Percentiles rank a stretch among this genome's conserved stretches.
phyloP scores from a whole-genome alignment of 2,888 invertebrate genomes.

The Entomobrya proxima region DNA sequence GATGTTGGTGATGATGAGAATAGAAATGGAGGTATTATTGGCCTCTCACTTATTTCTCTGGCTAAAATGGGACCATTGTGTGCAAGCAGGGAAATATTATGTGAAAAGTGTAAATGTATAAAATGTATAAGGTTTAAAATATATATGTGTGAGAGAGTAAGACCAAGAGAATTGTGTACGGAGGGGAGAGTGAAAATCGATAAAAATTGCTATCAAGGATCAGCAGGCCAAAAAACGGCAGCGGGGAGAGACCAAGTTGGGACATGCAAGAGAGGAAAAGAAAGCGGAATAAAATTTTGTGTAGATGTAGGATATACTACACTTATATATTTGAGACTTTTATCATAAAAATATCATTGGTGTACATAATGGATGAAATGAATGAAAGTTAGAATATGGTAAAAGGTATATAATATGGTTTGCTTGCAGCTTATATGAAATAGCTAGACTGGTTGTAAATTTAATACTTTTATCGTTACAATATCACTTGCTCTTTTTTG shows the following conservation, averaged over 20 bases:
- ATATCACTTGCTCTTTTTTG: background rate
- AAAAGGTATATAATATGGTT: background rate
- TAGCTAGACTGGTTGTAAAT: background rate
- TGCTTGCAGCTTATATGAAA: background rate
- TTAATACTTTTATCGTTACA: conserved; percentile 4
- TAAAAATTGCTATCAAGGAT: conserved; percentile 75
- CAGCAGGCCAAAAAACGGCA: conserved; percentile 69
- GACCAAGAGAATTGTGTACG: conserved; percentile 25
- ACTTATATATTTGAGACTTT: too few species aligned
- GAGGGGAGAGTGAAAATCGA: conserved; percentile 74
- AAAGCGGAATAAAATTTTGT: background rate
- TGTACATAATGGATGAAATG: too few species aligned
- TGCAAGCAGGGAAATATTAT: conserved; percentile 9
- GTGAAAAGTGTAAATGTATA: background rate
- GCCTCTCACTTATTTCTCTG: background rate
- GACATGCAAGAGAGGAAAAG: background rate
- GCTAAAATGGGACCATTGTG: background rate
- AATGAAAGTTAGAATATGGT: too few species aligned
- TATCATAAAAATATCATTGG: too few species aligned
- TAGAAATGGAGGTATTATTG: conserved; percentile 38
- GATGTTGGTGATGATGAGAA: conserved; percentile 28
- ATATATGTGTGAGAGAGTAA: too few species aligned
- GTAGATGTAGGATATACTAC: background rate
- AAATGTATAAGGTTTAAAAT: background rate
- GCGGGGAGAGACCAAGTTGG: background rate